phyloP scores from a whole-genome alignment of 1,140 invertebrate genomes.

The Drosophila insularis region DNA sequence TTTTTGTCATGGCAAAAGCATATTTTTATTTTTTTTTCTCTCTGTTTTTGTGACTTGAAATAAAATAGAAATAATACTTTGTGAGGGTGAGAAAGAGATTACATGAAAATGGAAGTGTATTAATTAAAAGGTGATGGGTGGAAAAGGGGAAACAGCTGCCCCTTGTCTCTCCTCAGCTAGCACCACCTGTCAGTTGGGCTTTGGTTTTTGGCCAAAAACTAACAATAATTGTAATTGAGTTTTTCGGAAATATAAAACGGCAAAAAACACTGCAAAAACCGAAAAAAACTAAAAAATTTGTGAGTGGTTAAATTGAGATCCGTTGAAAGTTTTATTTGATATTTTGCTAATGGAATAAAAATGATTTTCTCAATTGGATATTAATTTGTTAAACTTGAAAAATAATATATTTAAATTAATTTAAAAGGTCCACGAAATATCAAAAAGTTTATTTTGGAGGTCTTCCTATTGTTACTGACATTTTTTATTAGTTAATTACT shows the following conservation, averaged over 20 bases:
- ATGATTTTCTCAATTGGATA: no score
- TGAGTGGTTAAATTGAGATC: no score
- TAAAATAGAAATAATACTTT: slow-evolving; percentile 33
- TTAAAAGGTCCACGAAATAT: no score
- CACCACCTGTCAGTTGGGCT: slow-evolving; percentile 63
- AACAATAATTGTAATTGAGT: slow-evolving; percentile 74
- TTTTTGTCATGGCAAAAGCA: slow-evolving; percentile 45
- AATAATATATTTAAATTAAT: no score
- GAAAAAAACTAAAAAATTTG: no score
- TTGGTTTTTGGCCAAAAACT: slow-evolving; percentile 47
- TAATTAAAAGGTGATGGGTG: slow-evolving; percentile 53
- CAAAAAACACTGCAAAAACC: slow-evolving; percentile 16
- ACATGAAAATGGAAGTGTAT: slow-evolving; percentile 38
- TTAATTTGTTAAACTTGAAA: no score
- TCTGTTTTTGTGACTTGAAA: not conserved
- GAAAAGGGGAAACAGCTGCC: slow-evolving; percentile 40
- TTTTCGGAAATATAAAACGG: slow-evolving; percentile 15
- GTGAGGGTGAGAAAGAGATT: not conserved
- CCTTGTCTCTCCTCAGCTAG: not conserved
- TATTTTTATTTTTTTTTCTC: slow-evolving; percentile 12
- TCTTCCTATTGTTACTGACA: no score
- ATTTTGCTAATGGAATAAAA: no score
- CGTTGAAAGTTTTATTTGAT: no score
- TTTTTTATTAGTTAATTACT: no score
- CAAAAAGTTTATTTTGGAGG: no score